Conservation (phyloP, 2,888 invertebrate genomes). For the Nemoura dubitans region DNA sequence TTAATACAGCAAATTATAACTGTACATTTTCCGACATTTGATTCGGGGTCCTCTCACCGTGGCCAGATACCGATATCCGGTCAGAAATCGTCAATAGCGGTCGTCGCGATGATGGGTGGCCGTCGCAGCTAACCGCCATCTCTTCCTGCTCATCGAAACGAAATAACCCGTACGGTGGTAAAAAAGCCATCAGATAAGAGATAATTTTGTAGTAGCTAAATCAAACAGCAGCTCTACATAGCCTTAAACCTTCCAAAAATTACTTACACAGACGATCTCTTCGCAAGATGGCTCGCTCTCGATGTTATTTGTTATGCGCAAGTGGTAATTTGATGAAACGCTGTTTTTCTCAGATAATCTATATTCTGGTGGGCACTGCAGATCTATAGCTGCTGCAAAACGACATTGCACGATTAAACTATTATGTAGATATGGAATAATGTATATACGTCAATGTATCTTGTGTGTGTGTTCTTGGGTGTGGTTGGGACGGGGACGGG, state of each 20-base stretch:
- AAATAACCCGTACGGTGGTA: background rate
- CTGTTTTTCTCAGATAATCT: conserved; percentile 27
- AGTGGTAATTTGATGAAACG: conserved; percentile 23
- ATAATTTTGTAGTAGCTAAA: conserved; percentile 31
- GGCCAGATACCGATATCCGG: background rate
- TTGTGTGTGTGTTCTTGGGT: conserved; percentile 14
- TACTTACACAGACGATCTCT: background rate
- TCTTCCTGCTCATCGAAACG: conserved; percentile 17
- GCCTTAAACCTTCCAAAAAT: conserved; percentile 29
- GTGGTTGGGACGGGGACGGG: background rate
- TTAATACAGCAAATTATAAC: background rate
- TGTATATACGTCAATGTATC: background rate
- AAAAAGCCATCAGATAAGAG: conserved; percentile 28
- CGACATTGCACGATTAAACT: conserved; percentile 26
- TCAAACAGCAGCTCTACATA: conserved; percentile 19
- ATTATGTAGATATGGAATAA: conserved; percentile 22
- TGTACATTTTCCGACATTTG: background rate
- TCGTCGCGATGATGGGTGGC: conserved; percentile 23
- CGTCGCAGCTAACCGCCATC: conserved; percentile 2
- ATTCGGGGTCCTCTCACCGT: background rate
- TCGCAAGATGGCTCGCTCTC: background rate
- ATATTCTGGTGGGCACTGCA: background rate
- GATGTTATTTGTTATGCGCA: background rate
- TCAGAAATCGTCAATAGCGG: background rate
- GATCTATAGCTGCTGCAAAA: background rate